These are phyloP conservation scores for Macropis europaea DNA, from an alignment of 2,888 invertebrate species.

Conservation along the genomic window DNA sequence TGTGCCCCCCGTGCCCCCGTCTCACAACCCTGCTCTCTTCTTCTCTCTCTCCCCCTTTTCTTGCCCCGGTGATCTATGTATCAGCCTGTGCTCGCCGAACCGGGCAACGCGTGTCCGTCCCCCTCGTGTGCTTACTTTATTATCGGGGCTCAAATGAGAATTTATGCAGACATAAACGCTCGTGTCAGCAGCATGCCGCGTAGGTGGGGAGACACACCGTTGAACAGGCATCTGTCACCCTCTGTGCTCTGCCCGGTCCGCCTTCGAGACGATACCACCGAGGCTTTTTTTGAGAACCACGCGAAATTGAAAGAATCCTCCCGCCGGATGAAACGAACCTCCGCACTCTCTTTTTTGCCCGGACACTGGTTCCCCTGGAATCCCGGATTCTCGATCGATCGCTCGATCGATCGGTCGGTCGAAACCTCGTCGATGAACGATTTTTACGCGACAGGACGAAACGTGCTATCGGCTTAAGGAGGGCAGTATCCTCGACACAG, in stretches of 20 bases:
- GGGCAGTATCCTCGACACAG: constrained; percentile 52
- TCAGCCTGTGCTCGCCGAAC: constrained; percentile 67
- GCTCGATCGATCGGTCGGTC: neutral
- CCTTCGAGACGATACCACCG: constrained; percentile 36
- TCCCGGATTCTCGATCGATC: neutral
- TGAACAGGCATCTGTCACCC: constrained; percentile 70
- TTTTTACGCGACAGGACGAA: constrained; percentile 27
- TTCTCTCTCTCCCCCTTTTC: constrained; percentile 48
- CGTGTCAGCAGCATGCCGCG: constrained; percentile 73
- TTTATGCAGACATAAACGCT: constrained; percentile 77
- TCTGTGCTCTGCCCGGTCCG: constrained; percentile 54
- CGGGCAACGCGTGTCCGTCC: constrained; percentile 67
- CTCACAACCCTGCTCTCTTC: constrained; percentile 13
- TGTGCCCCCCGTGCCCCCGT: constrained; percentile 25
- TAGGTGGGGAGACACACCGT: constrained; percentile 68
- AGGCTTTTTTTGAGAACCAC: constrained; percentile 28
- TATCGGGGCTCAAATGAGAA: constrained; percentile 77
- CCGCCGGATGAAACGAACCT: neutral
- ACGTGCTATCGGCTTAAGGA: constrained; percentile 45
- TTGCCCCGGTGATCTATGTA: constrained; percentile 71
- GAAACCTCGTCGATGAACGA: neutral
- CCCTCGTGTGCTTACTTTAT: constrained; percentile 74
- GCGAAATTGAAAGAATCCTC: constrained; percentile 46
- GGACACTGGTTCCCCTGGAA: neutral
- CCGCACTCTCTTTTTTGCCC: neutral